phyloP scores from a whole-genome alignment of 92 coral and sea anemone genomes.

The Scolanthus callimorphus region DNA sequence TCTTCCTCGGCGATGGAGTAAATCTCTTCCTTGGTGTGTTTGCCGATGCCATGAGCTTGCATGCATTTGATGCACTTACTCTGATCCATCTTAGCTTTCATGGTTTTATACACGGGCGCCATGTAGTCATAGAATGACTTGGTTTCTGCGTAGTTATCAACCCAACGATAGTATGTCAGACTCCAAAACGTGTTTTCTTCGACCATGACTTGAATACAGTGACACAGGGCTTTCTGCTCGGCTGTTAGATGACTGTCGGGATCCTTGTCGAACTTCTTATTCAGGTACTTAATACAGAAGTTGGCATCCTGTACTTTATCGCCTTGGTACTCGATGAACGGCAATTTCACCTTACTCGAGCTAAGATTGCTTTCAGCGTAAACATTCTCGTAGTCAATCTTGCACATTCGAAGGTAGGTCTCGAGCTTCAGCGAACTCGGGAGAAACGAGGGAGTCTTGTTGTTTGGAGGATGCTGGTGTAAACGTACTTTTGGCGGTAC shows the following conservation, averaged over 20 bases:
- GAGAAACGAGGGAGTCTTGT: slow-evolving; percentile 68
- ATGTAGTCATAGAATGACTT: slow-evolving; percentile 93
- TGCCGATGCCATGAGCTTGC: slow-evolving; percentile 97
- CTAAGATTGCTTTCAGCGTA: slow-evolving; percentile 68
- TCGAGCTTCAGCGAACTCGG: slow-evolving; percentile 91
- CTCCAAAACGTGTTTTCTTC: slow-evolving; percentile 99
- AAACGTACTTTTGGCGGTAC: slow-evolving; percentile 76
- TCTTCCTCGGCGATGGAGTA: slow-evolving; percentile 93
- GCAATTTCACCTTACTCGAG: slow-evolving; percentile 86
- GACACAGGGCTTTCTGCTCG: slow-evolving; percentile 75
- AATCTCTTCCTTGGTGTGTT: slow-evolving; percentile 91
- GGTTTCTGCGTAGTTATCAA: slow-evolving; percentile 96
- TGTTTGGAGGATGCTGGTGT: slow-evolving; percentile 88
- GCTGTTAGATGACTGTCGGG: slow-evolving; percentile 65
- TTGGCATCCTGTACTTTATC: slow-evolving; percentile 86
- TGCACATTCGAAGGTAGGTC: slow-evolving; percentile 83
- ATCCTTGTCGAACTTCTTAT: slow-evolving; percentile 80
- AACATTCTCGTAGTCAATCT: slow-evolving; percentile 88
- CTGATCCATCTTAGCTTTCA: slow-evolving; percentile 94
- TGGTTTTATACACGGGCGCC: slow-evolving; percentile 77
- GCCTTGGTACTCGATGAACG: slow-evolving; percentile 92
- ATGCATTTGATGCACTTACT: slow-evolving; percentile 94
- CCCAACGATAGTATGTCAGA: slow-evolving; percentile 97
- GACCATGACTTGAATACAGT: slow-evolving; percentile 89
- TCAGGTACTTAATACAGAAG: slow-evolving; percentile 83